Evolutionary conservation across 1,140 invertebrate species (phyloP), one percentile per base, ranked within the genome.

Genomic region (Propsilocerus akamusi): DNA sequence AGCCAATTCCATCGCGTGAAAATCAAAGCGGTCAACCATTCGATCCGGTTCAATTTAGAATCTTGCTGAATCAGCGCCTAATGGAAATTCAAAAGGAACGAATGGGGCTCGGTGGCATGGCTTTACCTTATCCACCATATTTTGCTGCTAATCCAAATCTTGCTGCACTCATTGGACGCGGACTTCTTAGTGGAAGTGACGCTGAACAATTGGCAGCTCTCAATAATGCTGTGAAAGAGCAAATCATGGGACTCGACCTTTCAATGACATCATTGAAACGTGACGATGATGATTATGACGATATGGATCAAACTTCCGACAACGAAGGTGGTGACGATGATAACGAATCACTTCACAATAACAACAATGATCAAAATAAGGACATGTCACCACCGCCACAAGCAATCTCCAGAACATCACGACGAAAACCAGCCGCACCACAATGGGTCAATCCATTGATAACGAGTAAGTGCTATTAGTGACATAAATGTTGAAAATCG

Each of bases 371-470:
- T 54, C 71, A 71, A 2, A 74, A 76, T 57, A 74, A 77, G 53
- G 65, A 63, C 12, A 64, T 67, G 24, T 60, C 51, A 34, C 66
- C 55, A 14, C 69, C 70, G 6, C 55, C 56, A 30, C 46, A 46
- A 50, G 49, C 55, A 49, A 56, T 58, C 11, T 59, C 57, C 22
- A 51, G 58, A 4, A 59, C 58, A 47, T 67, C 55, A 6, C 66
- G 92, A 51, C 73, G 93, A 51, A 97, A 97, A 69, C 86, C 92
- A 1, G 89, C 89, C 0, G 89, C 90, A 25, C 94, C 94, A 0
- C 91, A 97, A 68, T 95, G 93, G 88, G 90, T 97, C 0, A 94
- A 94, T 65, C 92, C 89, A 3, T 20, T 41, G 34, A 41, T 41
- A 20, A 41, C 34, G 22, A 41, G 34, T 41, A 17, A 41, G 34